Evolutionary conservation across 2,113 vertebrate genomes (phyloP).

Genomic region (Oenanthe oenanthe): DNA sequence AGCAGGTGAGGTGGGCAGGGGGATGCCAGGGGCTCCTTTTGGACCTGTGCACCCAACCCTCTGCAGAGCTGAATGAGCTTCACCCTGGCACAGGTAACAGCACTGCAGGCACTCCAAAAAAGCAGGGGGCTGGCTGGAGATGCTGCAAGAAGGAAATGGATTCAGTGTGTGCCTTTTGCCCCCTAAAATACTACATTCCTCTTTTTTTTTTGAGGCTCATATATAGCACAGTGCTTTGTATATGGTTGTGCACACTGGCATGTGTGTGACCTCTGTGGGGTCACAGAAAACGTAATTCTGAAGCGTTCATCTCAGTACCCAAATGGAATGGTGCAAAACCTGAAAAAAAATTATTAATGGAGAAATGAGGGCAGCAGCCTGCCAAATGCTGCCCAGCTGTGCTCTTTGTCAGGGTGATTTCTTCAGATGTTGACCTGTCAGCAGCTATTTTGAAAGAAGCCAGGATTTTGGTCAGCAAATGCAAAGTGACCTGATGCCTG

Average conservation of each 20-base stretch:
- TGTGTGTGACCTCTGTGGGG: background rate
- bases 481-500: background rate
- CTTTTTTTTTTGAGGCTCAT: background rate
- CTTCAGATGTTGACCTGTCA: background rate
- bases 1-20: background rate
- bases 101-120: background rate
- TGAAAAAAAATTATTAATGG: background rate
- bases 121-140: background rate
- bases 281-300: background rate
- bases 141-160: background rate
- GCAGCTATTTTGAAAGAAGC: background rate
- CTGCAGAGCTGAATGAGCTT: background rate
- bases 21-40: background rate
- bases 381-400: background rate
- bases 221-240: background rate
- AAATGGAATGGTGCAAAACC: background rate
- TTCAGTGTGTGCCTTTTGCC: background rate
- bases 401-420: background rate
- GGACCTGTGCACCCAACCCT: background rate
- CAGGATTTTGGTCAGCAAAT: background rate
- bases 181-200: rapidly evolving
- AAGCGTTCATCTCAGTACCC: background rate
- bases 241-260: background rate
- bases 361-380: background rate
- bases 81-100: background rate